Base-by-base conservation (phyloP, 2,113 vertebrate species). In the Ophiodon elongatus region DNA sequence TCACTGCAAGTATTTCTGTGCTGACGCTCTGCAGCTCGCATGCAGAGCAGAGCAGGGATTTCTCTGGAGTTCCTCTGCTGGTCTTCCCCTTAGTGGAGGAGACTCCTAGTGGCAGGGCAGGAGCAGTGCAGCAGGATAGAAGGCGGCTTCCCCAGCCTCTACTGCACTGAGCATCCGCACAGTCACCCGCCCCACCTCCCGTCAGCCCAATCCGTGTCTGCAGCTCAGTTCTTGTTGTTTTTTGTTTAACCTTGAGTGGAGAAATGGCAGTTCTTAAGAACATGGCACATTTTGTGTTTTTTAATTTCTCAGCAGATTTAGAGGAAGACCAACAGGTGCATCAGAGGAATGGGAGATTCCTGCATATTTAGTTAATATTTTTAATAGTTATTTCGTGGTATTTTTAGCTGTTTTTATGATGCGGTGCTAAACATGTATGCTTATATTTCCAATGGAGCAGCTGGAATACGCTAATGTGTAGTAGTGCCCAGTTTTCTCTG, bases 41-140 rank as follows among this genome's bases (percentile, higher is more conserved):
- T 66, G 57, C 50, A 83, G 35, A 68, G 76, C 7, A 76, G 76
- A 84, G 69, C 66, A 82, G 83, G 84, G 78, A 76, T 87, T 88
- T 85, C 90, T 84, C 68, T 71, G 83, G 86, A 83, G 73, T 81
- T 81, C 82, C 85, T 89, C 79, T 87, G 41, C 45, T 83, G 73
- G 82, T 80, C 29, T 85, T 86, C 71, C 80, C 76, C 79, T 88
- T 57, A 80, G 76, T 71, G 69, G 23, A 63, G 84, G 92, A 69
- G 92, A 91, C 94, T 52, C 88, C 90, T 93, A 78, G 86, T 69
- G 95, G 87, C 60, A 9, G 19, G 85, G 31, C 4, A n/a, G 35
- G 21, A n/a, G 79, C 33, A 87, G 33, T 89, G 76, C 91, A 91
- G 29, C 35, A 21, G 59, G 62, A 80, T 60, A 56, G 19, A 57